Percentiles rank a stretch among this genome's conserved stretches.
phyloP scores from a whole-genome alignment of 1,140 invertebrate species.

The Gonioctena quinquepunctata region DNA sequence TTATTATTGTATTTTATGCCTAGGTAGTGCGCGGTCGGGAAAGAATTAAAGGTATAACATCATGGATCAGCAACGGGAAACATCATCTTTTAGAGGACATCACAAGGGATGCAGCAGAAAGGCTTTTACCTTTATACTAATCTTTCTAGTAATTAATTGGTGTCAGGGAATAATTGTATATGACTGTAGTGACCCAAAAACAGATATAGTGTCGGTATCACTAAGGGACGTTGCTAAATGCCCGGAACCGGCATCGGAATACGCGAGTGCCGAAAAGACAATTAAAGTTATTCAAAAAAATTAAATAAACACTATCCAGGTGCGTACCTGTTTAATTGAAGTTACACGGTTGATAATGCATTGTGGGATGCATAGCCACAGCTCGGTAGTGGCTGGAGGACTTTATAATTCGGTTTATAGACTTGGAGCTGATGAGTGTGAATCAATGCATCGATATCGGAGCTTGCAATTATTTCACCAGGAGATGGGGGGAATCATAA shows the following conservation, averaged over 20 bases:
- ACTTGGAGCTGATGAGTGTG: conserved; percentile 1
- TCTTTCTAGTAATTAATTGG: background rate
- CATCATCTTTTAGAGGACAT: background rate
- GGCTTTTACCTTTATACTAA: background rate
- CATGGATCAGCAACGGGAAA: background rate
- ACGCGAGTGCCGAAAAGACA: background rate
- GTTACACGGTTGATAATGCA: conserved; percentile 16
- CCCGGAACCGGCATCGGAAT: background rate
- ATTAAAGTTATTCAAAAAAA: background rate
- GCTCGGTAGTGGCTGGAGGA: conserved; percentile 1
- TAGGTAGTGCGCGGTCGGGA: background rate
- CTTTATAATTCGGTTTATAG: background rate
- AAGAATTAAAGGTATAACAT: background rate
- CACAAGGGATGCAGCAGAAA: background rate
- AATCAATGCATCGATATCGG: conserved; percentile 11
- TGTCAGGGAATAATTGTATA: background rate
- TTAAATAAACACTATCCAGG: background rate
- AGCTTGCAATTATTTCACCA: background rate
- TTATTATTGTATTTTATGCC: background rate
- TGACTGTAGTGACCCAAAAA: background rate
- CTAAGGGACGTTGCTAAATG: background rate
- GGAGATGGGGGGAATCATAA: background rate
- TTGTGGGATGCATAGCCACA: conserved; percentile 26
- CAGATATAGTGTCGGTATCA: background rate
- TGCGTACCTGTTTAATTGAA: conserved; percentile 24